These are phyloP conservation scores for Hemiprocne comata DNA, from an alignment of 2,113 vertebrate species.

Conservation along the genomic window DNA sequence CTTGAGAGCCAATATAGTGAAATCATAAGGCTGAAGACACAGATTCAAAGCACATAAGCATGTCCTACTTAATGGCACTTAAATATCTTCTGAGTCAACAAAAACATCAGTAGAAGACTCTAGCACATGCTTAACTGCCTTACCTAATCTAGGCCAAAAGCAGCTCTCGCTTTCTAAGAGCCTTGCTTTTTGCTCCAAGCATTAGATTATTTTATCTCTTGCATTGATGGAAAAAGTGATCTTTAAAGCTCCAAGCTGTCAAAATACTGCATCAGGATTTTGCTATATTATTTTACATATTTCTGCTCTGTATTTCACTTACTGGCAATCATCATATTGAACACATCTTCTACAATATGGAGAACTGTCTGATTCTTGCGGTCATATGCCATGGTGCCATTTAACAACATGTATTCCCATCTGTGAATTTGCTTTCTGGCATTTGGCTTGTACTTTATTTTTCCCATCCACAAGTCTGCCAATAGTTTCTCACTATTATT, in stretches of 20 bases:
- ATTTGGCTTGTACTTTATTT: constrained; percentile 34
- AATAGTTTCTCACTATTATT: constrained; percentile 33
- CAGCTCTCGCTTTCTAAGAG: not conserved
- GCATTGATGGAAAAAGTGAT: not conserved
- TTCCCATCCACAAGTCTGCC: constrained; percentile 21
- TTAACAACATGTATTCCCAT: constrained; percentile 22
- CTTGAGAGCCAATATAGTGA: not conserved
- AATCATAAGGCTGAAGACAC: not conserved
- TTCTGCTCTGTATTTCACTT: not conserved
- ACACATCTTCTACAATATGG: not conserved
- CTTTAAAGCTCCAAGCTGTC: not conserved
- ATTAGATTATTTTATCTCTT: not conserved
- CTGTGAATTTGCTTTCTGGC: constrained; percentile 28
- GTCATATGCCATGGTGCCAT: constrained; percentile 12
- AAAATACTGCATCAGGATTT: not conserved
- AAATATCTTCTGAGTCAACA: not conserved
- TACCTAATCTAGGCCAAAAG: not conserved
- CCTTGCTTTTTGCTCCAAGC: not conserved
- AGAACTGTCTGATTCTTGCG: not conserved
- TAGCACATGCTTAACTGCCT: not conserved
- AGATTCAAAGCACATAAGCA: not conserved
- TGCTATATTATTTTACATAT: not conserved
- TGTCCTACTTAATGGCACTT: not conserved
- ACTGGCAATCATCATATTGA: not conserved
- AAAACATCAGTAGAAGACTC: not conserved